These are phyloP conservation scores for Neosalanx taihuensis DNA, from an alignment of 2,797 vertebrate species.

Conservation along the genomic window DNA sequence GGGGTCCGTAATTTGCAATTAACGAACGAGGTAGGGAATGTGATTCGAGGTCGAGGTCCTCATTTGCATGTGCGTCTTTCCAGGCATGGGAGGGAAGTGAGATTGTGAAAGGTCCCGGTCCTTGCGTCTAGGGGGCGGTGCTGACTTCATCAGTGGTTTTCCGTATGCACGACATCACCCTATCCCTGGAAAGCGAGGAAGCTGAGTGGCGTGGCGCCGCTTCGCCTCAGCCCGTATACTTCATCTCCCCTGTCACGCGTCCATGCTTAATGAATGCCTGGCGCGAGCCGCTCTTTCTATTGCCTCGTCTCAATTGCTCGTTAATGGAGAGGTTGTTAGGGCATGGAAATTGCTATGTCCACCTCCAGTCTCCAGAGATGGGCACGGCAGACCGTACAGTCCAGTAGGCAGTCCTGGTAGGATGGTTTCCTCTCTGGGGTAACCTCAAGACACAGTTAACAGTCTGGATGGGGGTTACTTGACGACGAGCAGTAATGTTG, in stretches of 20 bases:
- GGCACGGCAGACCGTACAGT: slow-evolving; percentile 41
- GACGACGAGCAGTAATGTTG: too few species aligned
- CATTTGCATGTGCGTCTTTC: slow-evolving; percentile 73
- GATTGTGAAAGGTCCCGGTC: slow-evolving; percentile 53
- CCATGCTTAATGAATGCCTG: slow-evolving; percentile 74
- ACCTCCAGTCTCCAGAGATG: slow-evolving; percentile 60
- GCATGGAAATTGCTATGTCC: slow-evolving; percentile 66
- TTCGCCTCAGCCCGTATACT: slow-evolving; percentile 57
- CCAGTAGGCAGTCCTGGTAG: slow-evolving; percentile 53
- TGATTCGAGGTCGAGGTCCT: slow-evolving; percentile 78
- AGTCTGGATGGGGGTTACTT: too few species aligned
- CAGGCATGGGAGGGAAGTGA: slow-evolving; percentile 55
- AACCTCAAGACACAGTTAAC: background rate
- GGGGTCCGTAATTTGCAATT: slow-evolving; percentile 83
- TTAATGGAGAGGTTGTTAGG: slow-evolving; percentile 73
- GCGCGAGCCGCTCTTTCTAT: slow-evolving; percentile 72
- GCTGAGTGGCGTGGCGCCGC: slow-evolving; percentile 43
- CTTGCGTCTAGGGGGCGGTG: slow-evolving; percentile 44
- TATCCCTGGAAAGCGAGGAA: slow-evolving; percentile 24
- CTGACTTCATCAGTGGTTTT: slow-evolving; percentile 66
- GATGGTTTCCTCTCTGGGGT: slow-evolving; percentile 20
- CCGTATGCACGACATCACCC: slow-evolving; percentile 47
- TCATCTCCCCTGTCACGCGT: slow-evolving; percentile 66
- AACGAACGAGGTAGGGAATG: slow-evolving; percentile 76
- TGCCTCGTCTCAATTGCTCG: slow-evolving; percentile 72